Base-by-base conservation (phyloP, 2,888 invertebrate species). In the Pseudeuparius sepicola region DNA sequence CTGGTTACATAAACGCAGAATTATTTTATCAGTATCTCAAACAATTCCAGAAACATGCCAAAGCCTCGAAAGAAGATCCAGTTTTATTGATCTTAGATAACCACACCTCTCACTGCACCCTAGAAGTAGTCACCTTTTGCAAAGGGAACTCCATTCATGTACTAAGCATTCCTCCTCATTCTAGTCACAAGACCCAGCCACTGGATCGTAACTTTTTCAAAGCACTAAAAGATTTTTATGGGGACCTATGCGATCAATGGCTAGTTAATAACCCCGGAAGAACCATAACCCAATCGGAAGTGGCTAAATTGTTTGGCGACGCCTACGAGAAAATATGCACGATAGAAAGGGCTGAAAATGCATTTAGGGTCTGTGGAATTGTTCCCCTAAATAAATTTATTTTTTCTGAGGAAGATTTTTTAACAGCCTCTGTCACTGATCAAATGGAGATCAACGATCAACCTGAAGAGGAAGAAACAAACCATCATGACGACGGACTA, bases 221-320 rank as follows among this genome's bases (percentile, higher is more conserved):
- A 26, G n/a, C 26, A 4, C 17, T 34, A 12, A 34, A 34, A 34
- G 34, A 34, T 34, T 34, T 26, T 34, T 34, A 16, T 16, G 14
- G 27, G 3, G 26, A 34, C 5, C 14, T 25, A 14, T 34, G 34
- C 20, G 34, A 34, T 10, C 34, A 35, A 18, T 35, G 29, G 29
- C 18, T 13, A 26, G 15, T 27, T 9, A 28, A 11, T 25, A 20
- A 16, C 14, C 29, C 18, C 3, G 20, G 20, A n/a, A 15, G 23
- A 30, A 10, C 11, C 13, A 7, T 35, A 11, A 35, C 11, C 7
- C 9, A 11, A 2, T 13, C 12, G 12, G 23, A 35, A 35, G 30
- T 28, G 13, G 14, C 29, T 12, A 7, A 31, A 20, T 14, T 35
- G 14, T 17, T 35, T 30, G 29, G 28, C 12, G 20, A 12, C 9